Evolutionary conservation across 2,797 vertebrate species (phyloP).

Genomic region (Cygnus olor): DNA sequence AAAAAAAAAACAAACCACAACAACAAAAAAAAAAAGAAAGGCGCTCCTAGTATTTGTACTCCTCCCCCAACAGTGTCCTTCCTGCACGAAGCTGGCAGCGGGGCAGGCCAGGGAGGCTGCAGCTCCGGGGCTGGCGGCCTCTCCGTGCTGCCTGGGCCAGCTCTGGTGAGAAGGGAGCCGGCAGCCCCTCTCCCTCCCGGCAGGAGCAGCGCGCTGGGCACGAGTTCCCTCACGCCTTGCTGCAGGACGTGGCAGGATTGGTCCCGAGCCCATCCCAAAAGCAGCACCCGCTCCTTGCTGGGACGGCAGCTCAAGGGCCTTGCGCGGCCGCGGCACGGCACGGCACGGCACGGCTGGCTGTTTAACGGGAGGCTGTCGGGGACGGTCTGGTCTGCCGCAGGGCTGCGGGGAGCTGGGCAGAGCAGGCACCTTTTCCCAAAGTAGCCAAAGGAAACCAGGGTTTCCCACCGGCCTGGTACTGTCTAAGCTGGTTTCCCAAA

Average conservation of each 20-base stretch:
- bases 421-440: neutral
- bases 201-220: neutral
- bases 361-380: neutral
- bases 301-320: neutral
- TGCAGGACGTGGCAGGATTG: neutral
- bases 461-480: neutral
- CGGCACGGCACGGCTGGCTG: too few relatives aligned
- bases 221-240: rapidly evolving
- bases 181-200: neutral
- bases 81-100: neutral
- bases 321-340: neutral
- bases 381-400: neutral
- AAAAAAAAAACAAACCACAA: neutral
- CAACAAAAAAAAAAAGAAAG: neutral
- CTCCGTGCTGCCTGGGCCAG: neutral
- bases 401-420: neutral
- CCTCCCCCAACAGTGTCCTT: slow-evolving; percentile 21
- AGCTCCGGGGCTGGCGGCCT: neutral
- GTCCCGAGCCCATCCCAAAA: neutral
- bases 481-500: slow-evolving; percentile 21
- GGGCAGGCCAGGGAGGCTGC: neutral
- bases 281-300: neutral
- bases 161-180: rapidly evolving
- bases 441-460: slow-evolving; percentile 41
- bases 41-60: slow-evolving; percentile 18